phyloP scores from a whole-genome alignment of 2,888 invertebrate species.

The Dynastes hyllus region DNA sequence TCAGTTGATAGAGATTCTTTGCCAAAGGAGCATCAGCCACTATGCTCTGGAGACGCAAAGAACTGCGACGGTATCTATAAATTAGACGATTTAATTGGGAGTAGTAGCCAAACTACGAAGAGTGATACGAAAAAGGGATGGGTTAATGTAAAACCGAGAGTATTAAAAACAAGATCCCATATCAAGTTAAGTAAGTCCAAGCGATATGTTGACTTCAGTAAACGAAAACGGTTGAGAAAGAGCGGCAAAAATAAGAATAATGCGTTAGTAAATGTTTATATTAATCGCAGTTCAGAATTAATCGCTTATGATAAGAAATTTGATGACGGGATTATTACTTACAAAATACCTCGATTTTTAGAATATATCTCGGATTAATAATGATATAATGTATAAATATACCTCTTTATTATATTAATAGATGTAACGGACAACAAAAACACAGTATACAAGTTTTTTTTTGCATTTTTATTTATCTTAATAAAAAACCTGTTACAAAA shows the following conservation, averaged over 20 bases:
- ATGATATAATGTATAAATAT: slow-evolving; percentile 3
- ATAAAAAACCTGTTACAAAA: too few relatives aligned
- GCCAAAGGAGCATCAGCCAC: not conserved
- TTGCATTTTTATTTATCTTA: too few relatives aligned
- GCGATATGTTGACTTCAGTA: slow-evolving; percentile 48
- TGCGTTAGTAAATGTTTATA: slow-evolving; percentile 21
- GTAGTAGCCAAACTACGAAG: not conserved
- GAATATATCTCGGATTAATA: slow-evolving; percentile 45
- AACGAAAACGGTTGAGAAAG: slow-evolving; percentile 34
- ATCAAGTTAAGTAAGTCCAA: slow-evolving; percentile 49
- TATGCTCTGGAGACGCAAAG: slow-evolving; percentile 42
- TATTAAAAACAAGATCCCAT: slow-evolving; percentile 42
- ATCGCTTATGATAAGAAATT: slow-evolving; percentile 47
- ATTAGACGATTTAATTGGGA: slow-evolving; percentile 44
- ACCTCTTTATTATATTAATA: too few relatives aligned
- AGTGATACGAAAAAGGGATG: not conserved
- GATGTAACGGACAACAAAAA: too few relatives aligned
- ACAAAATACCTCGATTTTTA: slow-evolving; percentile 48
- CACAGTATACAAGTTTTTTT: too few relatives aligned
- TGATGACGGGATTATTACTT: slow-evolving; percentile 52
- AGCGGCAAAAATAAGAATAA: slow-evolving; percentile 34
- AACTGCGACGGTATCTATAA: slow-evolving; percentile 40
- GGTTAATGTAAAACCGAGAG: slow-evolving; percentile 18
- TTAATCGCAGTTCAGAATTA: slow-evolving; percentile 42
- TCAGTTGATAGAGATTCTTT: not conserved